A percentile compares a stretch with the other conserved stretches of the same genome.
phyloP scores from a whole-genome alignment of 35 echinoderm and acorn worm genomes.

The Heliocidaris tuberculata region DNA sequence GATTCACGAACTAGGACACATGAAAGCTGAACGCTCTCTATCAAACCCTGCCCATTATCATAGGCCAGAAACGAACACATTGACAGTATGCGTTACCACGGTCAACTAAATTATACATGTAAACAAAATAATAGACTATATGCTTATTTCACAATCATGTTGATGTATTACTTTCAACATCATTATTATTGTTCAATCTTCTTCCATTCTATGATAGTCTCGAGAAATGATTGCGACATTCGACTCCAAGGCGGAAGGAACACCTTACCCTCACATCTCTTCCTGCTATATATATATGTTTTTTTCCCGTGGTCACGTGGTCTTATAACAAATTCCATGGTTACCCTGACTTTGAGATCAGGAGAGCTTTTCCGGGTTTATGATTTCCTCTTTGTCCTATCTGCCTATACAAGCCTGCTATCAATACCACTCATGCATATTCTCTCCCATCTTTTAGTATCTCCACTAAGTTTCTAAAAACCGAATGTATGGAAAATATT shows the following conservation, averaged over 20 bases:
- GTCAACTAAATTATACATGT: too few species aligned
- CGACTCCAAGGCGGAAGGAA: not conserved
- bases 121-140: not conserved
- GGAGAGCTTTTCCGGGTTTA: not conserved
- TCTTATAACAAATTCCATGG: not conserved
- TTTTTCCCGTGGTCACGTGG: not conserved
- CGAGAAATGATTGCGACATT: not conserved
- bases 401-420: too few species aligned
- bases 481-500: too few species aligned
- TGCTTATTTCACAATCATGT: not conserved
- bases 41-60: too few species aligned
- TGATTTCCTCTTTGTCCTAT: too few species aligned
- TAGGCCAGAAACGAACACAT: too few species aligned
- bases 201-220: not conserved
- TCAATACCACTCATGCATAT: too few species aligned
- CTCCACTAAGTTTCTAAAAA: too few species aligned
- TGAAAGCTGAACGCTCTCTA: too few species aligned
- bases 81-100: too few species aligned
- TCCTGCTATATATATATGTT: not conserved
- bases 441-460: too few species aligned
- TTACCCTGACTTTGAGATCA: not conserved
- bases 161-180: not conserved
- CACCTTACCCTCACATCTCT: not conserved
- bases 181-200: not conserved
- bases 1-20: too few species aligned